Percentiles rank a stretch among this genome's conserved stretches.
Conservation (phyloP, 2,797 vertebrate genomes). For the Corythornis leucogaster region DNA sequence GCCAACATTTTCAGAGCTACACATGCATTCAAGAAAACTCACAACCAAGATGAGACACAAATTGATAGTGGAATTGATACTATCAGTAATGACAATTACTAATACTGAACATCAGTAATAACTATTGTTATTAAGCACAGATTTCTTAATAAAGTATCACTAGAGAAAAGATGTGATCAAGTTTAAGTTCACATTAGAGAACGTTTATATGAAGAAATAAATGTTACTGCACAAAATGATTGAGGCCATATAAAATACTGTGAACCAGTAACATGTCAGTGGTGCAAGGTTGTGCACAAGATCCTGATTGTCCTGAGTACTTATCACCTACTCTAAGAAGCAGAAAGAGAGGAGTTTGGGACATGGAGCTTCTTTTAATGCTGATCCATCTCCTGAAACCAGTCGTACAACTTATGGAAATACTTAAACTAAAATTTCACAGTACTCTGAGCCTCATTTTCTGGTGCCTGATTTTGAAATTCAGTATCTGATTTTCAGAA, state of each 20-base stretch:
- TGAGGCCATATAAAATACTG: neutral
- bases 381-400: neutral
- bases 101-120: neutral
- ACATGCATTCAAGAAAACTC: neutral
- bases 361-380: neutral
- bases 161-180: neutral
- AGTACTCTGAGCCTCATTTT: neutral
- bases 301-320: neutral
- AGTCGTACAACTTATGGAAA: neutral
- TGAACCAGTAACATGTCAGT: rapidly evolving
- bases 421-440: neutral
- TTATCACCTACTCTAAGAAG: neutral
- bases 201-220: neutral
- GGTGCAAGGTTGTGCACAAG: neutral
- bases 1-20: neutral
- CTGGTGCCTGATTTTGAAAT: neutral
- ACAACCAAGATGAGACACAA: neutral
- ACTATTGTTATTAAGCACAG: neutral
- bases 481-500: neutral
- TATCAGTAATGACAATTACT: neutral
- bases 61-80: neutral
- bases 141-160: neutral
- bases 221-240: neutral
- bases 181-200: neutral
- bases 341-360: neutral